Evolutionary conservation across 2,888 invertebrate species (phyloP).

Genomic region (Lordiphosa andalusiaca): DNA sequence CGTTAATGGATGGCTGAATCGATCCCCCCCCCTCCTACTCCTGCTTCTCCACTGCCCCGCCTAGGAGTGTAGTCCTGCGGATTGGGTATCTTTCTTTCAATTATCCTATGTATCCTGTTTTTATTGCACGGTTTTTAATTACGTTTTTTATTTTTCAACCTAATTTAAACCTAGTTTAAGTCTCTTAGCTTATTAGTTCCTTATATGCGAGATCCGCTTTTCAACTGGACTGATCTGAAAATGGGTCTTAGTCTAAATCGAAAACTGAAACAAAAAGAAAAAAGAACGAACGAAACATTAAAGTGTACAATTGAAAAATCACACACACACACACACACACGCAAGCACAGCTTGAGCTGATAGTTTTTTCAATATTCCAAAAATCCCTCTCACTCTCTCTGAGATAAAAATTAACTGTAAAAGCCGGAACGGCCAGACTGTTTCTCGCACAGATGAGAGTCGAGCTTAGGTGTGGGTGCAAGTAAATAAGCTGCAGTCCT

Average conservation of each 20-base stretch:
- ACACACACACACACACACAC: too few species aligned
- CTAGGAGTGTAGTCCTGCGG: not conserved
- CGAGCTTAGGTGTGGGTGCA: too few species aligned
- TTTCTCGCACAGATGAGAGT: too few species aligned
- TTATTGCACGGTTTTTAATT: constrained; percentile 19
- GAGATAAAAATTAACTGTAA: too few species aligned
- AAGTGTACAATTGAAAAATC: too few species aligned
- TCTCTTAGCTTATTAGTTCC: constrained; percentile 60
- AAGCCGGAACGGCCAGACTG: too few species aligned
- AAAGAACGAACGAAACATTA: too few species aligned
- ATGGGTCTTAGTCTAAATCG: not conserved
- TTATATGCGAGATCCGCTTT: constrained; percentile 34
- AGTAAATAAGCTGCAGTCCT: too few species aligned
- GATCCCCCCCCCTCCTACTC: not conserved
- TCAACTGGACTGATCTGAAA: not conserved
- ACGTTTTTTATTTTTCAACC: constrained; percentile 11
- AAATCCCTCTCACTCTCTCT: too few species aligned
- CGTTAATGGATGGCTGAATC: constrained; percentile 4
- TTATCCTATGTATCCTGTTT: constrained; percentile 10
- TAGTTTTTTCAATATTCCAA: too few species aligned
- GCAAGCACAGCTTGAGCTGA: too few species aligned
- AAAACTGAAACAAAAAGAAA: too few species aligned
- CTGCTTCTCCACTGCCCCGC: not conserved
- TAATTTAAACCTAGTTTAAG: constrained; percentile 61
- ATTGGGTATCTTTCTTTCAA: constrained; percentile 1